Percentiles rank a stretch among this genome's conserved stretches.
Evolutionary conservation across 2,888 invertebrate species (phyloP).

Genomic region (Elegia similella): DNA sequence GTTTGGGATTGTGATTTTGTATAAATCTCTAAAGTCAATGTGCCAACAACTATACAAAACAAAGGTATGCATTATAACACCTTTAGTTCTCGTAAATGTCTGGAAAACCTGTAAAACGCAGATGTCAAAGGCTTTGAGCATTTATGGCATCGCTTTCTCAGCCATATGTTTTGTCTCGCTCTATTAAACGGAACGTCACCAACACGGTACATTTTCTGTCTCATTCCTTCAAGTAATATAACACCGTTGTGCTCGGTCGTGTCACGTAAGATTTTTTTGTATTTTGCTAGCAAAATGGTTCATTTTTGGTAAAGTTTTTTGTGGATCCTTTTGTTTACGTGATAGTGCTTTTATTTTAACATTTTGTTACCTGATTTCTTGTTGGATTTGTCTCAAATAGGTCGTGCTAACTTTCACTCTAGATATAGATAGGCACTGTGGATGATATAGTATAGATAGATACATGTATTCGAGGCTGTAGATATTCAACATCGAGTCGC

Average conservation of each 20-base stretch:
- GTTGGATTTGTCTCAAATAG: constrained; percentile 54
- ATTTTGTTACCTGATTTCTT: constrained; percentile 39
- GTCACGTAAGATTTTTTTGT: constrained; percentile 80
- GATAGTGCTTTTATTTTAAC: constrained; percentile 41
- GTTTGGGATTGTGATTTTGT: constrained; percentile 77
- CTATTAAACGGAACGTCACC: constrained; percentile 60
- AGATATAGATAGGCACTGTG: constrained; percentile 75
- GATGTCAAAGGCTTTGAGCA: constrained; percentile 68
- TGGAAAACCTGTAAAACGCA: constrained; percentile 49
- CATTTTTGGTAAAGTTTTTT: constrained; percentile 53
- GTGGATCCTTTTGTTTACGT: constrained; percentile 44
- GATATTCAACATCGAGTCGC: constrained; percentile 77
- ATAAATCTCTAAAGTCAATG: constrained; percentile 72
- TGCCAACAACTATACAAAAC: constrained; percentile 77
- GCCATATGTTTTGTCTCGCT: constrained; percentile 69
- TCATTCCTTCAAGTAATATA: constrained; percentile 79
- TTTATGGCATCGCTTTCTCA: constrained; percentile 81
- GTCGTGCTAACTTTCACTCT: constrained; percentile 80
- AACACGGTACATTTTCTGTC: constrained; percentile 67
- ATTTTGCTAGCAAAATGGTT: constrained; percentile 62
- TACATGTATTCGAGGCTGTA: constrained; percentile 63
- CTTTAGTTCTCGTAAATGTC: constrained; percentile 45
- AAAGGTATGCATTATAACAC: constrained; percentile 61
- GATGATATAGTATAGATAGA: constrained; percentile 60
- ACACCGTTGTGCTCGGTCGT: constrained; percentile 82